Base-by-base conservation (phyloP, 1,140 invertebrate genomes). In the Trypoxylus dichotomus region DNA sequence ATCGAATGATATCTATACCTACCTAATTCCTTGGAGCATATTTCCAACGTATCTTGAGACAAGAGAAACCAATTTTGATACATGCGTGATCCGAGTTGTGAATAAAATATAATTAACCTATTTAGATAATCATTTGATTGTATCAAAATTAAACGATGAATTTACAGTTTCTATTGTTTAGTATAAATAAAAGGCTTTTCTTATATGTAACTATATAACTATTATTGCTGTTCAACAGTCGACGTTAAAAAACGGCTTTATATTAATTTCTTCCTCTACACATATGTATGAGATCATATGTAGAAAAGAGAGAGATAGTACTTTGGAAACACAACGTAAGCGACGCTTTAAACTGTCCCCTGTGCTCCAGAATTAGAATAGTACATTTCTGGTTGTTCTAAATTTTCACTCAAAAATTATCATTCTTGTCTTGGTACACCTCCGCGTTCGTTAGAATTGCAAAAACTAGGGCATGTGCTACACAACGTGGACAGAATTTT, bases 401-500 rank as follows among this genome's bases (percentile, higher is more conserved):
- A 27, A 68, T 68, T 68, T 68, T 68, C 60, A 27, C 24, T 68
- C 21, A n/a, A 60, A 60, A 60, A 60, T 8, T 60, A 60, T 60
- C 7, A 68, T 25, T 29, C 21, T 21, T 68, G 60, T 27, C 27
- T 68, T 68, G 60, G 60, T 68, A 68, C 60, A 68, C 24, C 60
- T 68, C 24, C 60, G 60, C 60, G 6, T 21, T 21, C 8, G 21
- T 25, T 68, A 68, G 27, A 68, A 68, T 21, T 27, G 27, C 3
- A 68, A 68, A 68, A 68, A 68, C 60, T 68, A 68, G 60, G n/a
- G 60, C 60, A 68, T 24, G 60, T 11, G n/a, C 60, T 68, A 27
- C 24, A 25, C 6, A 29, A 21, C 60, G 60, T n/a, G 47, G n/a
- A 54, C n/a, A 54, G 47, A 54, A 54, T 54, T 54, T 54, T 54